Base-by-base conservation (phyloP, 2,888 invertebrate genomes). In the Pocota personata region DNA sequence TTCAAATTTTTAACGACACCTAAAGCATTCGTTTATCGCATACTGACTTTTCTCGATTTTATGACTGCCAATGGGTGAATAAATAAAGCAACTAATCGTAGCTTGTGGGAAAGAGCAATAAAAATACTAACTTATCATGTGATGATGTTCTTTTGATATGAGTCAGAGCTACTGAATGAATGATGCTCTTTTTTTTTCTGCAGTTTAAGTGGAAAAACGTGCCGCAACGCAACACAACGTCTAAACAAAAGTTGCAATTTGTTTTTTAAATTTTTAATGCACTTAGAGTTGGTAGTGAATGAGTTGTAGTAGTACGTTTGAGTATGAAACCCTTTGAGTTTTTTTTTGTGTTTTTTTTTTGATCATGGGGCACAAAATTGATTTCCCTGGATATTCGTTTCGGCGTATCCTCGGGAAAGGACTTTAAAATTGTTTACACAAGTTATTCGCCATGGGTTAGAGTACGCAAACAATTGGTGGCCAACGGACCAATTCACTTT, bases 401-500 rank as follows among this genome's bases (percentile, higher is more conserved):
- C 24, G 48, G 3, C 46, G 32, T 57, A 24, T 57, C 55, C 62
- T 55, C 14, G 32, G 43, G 16, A 62, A 71, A 43, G 57, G 76
- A 76, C 27, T 66, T 57, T 21, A 50, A 82, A 76, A 24, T 71
- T 82, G 58, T 66, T 58, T 72, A 64, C 58, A 64, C 57, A 72
- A 37, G 27, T 7, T 10, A 12, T 19, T 10, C 21, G 48, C 32
- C 43, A 55, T 60, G 30, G 64, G 62, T 30, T 71, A 35, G 64
- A 46, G 52, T 46, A 32, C 19, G 60, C 71, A 83, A 77, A 83
- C 82, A 78, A 77, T 82, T 77, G 72, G 52, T 21, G 40, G 21
- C 82, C 77, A 82, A 83, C 77, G 62, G 72, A 72, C 72, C 77
- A 67, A 72, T 67, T 79, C 83, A 57, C 66, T 62, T 83, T 83